Percentiles rank a stretch among this genome's conserved stretches.
Conservation (phyloP, 2,888 invertebrate species). For the Orthosia cruda region DNA sequence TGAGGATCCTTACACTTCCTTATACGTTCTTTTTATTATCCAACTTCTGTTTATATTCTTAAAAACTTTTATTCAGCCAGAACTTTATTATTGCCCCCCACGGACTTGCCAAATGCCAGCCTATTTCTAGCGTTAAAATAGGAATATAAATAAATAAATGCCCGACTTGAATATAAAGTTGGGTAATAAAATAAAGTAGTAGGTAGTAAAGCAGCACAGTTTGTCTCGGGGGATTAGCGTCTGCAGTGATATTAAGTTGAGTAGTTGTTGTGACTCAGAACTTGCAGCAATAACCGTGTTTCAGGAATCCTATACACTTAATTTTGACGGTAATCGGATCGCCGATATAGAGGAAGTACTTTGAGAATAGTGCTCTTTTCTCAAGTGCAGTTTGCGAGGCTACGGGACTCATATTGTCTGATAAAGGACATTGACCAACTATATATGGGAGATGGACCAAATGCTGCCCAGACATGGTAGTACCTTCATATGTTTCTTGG, state of each 20-base stretch:
- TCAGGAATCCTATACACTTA: conserved; percentile 36
- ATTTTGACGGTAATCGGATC: conserved; percentile 48
- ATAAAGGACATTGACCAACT: not conserved
- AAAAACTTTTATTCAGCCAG: conserved; percentile 11
- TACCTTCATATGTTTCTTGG: too few relatives aligned
- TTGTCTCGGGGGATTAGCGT: conserved; percentile 54
- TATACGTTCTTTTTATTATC: not conserved
- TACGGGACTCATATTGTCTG: conserved; percentile 1
- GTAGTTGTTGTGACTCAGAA: conserved; percentile 57
- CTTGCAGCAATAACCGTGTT: conserved; percentile 58
- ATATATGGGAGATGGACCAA: too few relatives aligned
- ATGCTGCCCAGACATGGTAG: too few relatives aligned
- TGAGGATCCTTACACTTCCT: not conserved
- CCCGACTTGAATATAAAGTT: conserved; percentile 36
- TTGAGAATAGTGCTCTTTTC: not conserved
- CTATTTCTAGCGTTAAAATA: conserved; percentile 29
- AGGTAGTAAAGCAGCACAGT: conserved; percentile 52
- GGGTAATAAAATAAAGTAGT: conserved; percentile 56
- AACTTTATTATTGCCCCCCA: conserved; percentile 26
- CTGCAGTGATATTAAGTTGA: conserved; percentile 60
- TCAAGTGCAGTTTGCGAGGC: conserved; percentile 11
- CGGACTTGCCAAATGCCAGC: conserved; percentile 26
- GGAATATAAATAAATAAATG: conserved; percentile 20
- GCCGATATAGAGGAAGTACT: conserved; percentile 19
- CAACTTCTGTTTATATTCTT: conserved; percentile 9